Evolutionary conservation across 2,797 vertebrate species (phyloP).

Genomic region (Erethizon dorsatum): DNA sequence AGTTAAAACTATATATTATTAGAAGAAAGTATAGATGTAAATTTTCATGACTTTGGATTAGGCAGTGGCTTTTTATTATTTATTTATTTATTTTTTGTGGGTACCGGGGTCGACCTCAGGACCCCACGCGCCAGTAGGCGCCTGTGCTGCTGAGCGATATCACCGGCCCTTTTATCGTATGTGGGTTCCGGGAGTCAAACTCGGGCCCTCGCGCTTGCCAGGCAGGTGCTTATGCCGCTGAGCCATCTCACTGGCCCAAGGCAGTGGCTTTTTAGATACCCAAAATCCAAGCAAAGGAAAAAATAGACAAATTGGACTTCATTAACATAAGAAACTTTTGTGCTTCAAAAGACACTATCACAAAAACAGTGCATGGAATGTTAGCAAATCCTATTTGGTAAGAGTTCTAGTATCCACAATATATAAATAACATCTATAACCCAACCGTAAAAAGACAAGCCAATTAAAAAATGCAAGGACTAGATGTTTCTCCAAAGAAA

Average conservation of each 20-base stretch:
- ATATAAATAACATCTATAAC: neutral
- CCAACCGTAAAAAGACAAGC: neutral
- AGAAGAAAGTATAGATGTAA: neutral
- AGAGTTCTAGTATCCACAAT: neutral
- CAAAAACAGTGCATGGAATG: neutral
- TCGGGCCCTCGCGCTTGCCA: no score
- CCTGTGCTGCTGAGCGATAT: no score
- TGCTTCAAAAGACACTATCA: neutral
- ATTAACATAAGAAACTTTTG: neutral
- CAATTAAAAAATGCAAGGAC: neutral
- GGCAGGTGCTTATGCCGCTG: no score
- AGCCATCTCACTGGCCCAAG: no score
- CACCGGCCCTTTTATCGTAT: no score
- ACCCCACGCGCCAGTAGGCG: no score
- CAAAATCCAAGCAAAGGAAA: neutral
- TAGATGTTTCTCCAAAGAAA: neutral
- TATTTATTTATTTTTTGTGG: no score
- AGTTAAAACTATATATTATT: neutral
- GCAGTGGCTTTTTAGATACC: neutral
- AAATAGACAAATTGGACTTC: neutral
- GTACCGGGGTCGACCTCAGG: no score
- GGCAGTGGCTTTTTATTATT: neutral
- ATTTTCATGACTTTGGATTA: neutral
- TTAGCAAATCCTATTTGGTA: neutral
- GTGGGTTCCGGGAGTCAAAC: no score